phyloP scores from a whole-genome alignment of 1,140 invertebrate species.

The Brachionus sp. region DNA sequence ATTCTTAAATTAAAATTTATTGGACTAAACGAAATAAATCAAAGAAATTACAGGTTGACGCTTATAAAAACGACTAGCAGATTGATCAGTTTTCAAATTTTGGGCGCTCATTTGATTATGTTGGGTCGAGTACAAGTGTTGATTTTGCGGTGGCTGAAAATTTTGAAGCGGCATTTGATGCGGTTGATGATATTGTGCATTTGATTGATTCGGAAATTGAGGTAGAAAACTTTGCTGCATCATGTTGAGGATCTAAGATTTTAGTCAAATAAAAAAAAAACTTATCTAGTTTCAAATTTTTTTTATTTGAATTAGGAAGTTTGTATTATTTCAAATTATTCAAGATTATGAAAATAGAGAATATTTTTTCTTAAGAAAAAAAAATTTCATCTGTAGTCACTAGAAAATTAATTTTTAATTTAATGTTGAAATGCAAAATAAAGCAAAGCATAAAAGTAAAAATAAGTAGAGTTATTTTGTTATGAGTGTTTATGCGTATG shows the following conservation, averaged over 20 bases:
- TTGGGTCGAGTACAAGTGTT: not conserved
- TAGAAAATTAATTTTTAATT: not conserved
- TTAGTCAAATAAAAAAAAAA: slow-evolving; percentile 1
- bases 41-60: not conserved
- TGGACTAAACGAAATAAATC: not conserved
- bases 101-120: slow-evolving; percentile 10
- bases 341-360: not conserved
- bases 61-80: not conserved
- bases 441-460: not conserved
- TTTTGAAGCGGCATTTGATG: slow-evolving; percentile 9
- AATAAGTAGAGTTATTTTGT: slow-evolving; percentile 3
- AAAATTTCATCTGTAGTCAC: slow-evolving; percentile 4
- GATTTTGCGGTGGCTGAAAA: not conserved
- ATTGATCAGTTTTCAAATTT: not conserved
- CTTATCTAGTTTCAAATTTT: not conserved
- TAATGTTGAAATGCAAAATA: not conserved
- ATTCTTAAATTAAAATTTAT: slow-evolving; percentile 1
- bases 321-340: not conserved
- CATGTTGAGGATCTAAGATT: slow-evolving; percentile 4
- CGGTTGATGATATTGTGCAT: not conserved
- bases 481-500: slow-evolving; percentile 1
- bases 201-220: slow-evolving; percentile 30
- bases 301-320: not conserved
- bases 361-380: not conserved
- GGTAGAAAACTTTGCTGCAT: slow-evolving; percentile 45